Evolutionary conservation across 2,113 vertebrate species (phyloP).

Genomic region (Psephotus haematonotus): DNA sequence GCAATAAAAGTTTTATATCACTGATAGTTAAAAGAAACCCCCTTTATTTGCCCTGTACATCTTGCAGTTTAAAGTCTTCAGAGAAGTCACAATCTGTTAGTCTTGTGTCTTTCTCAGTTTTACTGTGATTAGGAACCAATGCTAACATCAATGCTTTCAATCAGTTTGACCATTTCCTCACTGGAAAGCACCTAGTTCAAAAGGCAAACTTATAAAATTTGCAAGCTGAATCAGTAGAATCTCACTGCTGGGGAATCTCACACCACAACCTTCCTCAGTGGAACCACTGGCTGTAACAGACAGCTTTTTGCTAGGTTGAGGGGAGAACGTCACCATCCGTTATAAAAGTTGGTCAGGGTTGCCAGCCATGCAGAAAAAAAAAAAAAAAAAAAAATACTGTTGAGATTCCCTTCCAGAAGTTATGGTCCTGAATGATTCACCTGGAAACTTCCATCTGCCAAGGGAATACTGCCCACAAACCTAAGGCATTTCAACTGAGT

Average conservation of each 20-base stretch:
- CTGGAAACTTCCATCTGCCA: neutral
- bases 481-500: neutral
- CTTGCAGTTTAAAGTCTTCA: neutral
- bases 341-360: neutral
- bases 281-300: neutral
- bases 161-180: neutral
- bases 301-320: neutral
- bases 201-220: neutral
- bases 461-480: neutral
- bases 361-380: neutral
- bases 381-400: neutral
- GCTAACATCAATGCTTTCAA: neutral
- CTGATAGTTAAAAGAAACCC: neutral
- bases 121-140: neutral
- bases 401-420: neutral
- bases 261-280: fast-evolving
- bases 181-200: neutral
- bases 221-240: neutral
- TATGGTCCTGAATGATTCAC: neutral
- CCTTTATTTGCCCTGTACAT: neutral
- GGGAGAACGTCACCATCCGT: neutral
- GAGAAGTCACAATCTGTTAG: neutral
- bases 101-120: neutral
- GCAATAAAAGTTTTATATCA: neutral
- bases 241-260: neutral